Evolutionary conservation across 1,140 invertebrate genomes (phyloP).

Genomic region (Oncopodura yosiiana): DNA sequence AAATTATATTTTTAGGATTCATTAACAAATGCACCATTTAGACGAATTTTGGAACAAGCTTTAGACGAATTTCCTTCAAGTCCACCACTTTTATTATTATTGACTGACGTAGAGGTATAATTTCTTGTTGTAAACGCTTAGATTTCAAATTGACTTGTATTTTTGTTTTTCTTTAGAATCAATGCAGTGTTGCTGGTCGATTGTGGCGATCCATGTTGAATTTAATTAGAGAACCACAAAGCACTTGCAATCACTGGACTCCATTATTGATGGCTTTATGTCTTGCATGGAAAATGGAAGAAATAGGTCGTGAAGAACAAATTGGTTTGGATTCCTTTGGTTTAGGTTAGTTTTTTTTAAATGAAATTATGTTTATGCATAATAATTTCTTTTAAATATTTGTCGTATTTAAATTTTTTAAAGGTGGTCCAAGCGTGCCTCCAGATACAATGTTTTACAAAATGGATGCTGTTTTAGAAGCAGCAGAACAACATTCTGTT

Average conservation of each 20-base stretch:
- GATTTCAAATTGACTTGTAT: not conserved
- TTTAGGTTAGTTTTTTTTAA: constrained; percentile 15
- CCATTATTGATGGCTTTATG: constrained; percentile 30
- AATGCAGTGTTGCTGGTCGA: constrained; percentile 31
- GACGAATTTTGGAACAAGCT: constrained; percentile 18
- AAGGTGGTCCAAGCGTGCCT: constrained; percentile 33
- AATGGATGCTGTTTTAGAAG: constrained; percentile 27
- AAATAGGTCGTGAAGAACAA: constrained; percentile 29
- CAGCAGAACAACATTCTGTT: constrained; percentile 23
- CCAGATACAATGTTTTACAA: constrained; percentile 34
- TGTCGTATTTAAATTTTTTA: not conserved
- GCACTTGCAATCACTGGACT: constrained; percentile 24
- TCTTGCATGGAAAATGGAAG: constrained; percentile 27
- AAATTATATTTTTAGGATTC: constrained; percentile 19
- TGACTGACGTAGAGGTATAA: constrained; percentile 30
- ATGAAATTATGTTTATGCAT: not conserved
- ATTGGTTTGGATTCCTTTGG: constrained; percentile 27
- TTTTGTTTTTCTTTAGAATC: constrained; percentile 24
- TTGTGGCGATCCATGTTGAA: constrained; percentile 30
- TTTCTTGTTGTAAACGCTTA: not conserved
- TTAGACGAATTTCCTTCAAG: constrained; percentile 31
- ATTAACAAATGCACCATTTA: constrained; percentile 28
- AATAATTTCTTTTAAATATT: not conserved
- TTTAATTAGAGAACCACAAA: constrained; percentile 17
- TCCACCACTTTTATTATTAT: constrained; percentile 27